These are phyloP conservation scores for Calycopis cecrops DNA, from an alignment of 1,140 invertebrate genomes.

Conservation along the genomic window DNA sequence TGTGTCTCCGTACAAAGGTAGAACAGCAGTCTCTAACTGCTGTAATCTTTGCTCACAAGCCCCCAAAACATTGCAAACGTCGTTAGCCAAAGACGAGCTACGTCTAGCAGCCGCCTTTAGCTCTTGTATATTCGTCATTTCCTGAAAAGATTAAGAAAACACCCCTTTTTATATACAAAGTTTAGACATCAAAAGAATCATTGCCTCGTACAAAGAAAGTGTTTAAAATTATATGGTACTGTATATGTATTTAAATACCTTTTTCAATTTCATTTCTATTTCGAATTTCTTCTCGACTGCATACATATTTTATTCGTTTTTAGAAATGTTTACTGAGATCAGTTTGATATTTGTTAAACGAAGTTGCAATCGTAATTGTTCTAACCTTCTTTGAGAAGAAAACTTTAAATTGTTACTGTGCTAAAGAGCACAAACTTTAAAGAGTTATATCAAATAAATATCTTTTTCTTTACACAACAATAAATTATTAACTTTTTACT, in stretches of 20 bases:
- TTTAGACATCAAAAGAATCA: background rate
- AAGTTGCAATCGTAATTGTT: too few species aligned
- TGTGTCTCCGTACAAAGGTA: conserved; percentile 97
- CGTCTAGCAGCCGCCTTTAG: conserved; percentile 87
- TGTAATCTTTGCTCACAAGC: conserved; percentile 94
- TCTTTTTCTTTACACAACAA: too few species aligned
- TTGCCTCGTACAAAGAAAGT: background rate
- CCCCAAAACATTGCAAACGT: conserved; percentile 91
- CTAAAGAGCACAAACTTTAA: too few species aligned
- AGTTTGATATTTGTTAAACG: too few species aligned
- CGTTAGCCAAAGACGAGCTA: conserved; percentile 87
- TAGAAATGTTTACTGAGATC: too few species aligned
- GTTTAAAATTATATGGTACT: background rate
- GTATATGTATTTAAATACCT: conserved; percentile 40
- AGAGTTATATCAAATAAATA: too few species aligned
- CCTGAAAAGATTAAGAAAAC: conserved; percentile 52
- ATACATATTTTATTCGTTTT: conserved; percentile 35
- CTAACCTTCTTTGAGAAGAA: too few species aligned
- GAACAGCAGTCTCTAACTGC: conserved; percentile 93
- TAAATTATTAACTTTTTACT: too few species aligned
- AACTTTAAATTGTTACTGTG: too few species aligned
- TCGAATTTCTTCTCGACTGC: conserved; percentile 67
- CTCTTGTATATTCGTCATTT: conserved; percentile 78
- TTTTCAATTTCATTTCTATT: conserved; percentile 70
- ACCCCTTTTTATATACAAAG: conserved; percentile 2